These are phyloP conservation scores for Drosophila parthenogenetica DNA, from an alignment of 2,888 invertebrate species.

Conservation along the genomic window DNA sequence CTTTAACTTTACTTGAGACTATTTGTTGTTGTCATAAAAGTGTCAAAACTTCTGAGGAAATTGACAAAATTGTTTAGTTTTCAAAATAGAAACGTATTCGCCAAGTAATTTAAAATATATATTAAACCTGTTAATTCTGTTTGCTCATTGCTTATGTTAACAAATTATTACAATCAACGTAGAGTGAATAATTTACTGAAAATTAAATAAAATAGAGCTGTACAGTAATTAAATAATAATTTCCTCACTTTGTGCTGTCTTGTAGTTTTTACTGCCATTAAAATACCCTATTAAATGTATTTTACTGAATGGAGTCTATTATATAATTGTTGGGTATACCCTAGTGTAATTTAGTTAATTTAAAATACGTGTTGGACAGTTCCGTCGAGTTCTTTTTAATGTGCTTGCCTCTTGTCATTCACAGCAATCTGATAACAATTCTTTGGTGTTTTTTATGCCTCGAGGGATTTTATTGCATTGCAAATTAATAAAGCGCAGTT, in stretches of 20 bases:
- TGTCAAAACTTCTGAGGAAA: conserved; percentile 45
- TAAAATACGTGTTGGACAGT: not conserved
- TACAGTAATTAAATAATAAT: conserved; percentile 5
- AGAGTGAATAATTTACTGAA: not conserved
- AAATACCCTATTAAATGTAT: not conserved
- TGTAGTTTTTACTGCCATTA: conserved; percentile 9
- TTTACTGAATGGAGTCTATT: too few relatives aligned
- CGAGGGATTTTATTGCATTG: conserved; percentile 27
- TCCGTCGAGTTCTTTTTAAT: conserved; percentile 12
- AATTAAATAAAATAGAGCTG: not conserved
- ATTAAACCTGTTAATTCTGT: not conserved
- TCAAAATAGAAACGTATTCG: not conserved
- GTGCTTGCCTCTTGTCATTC: conserved; percentile 17
- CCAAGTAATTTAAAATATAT: not conserved
- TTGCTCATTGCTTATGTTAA: too few relatives aligned
- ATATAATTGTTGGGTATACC: too few relatives aligned
- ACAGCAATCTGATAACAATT: conserved; percentile 40
- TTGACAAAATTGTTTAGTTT: conserved; percentile 13
- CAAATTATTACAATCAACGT: not conserved
- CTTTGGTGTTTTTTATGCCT: conserved; percentile 22
- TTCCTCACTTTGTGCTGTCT: conserved; percentile 7
- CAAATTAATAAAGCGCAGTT: conserved; percentile 47
- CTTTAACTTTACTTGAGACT: conserved; percentile 15
- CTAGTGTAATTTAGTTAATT: not conserved
- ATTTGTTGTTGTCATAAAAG: conserved; percentile 30